A percentile compares a stretch with the other conserved stretches of the same genome.
Evolutionary conservation across 2,888 invertebrate species (phyloP).

Genomic region (Sinohyriopsis cumingii): DNA sequence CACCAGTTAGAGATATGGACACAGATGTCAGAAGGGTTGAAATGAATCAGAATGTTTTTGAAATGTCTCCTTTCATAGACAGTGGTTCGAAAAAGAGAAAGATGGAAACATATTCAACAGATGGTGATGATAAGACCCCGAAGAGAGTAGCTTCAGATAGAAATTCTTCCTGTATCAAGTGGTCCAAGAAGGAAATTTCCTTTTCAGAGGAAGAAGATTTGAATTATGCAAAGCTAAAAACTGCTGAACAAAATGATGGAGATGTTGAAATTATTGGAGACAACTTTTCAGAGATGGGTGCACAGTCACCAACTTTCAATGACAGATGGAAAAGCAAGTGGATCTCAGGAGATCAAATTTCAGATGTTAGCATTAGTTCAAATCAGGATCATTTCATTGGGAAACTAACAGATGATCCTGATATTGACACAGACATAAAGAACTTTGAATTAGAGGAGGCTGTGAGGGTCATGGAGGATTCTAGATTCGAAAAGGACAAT

Average conservation of each 20-base stretch:
- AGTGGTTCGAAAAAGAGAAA: not conserved
- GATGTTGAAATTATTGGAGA: slow-evolving; percentile 46
- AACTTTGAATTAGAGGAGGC: too few species aligned
- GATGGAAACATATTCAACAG: not conserved
- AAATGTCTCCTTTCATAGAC: too few species aligned
- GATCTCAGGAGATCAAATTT: not conserved
- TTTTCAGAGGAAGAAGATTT: too few species aligned
- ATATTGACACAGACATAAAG: not conserved
- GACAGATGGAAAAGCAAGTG: slow-evolving; percentile 6
- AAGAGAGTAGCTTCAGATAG: too few species aligned
- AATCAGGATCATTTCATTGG: slow-evolving; percentile 2
- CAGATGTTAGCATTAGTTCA: not conserved
- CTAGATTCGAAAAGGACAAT: too few species aligned
- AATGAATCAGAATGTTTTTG: not conserved
- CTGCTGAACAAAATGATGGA: slow-evolving; percentile 19
- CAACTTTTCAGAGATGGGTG: slow-evolving; percentile 30
- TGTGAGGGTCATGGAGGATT: too few species aligned
- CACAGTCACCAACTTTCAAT: slow-evolving; percentile 27
- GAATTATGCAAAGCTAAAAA: not conserved
- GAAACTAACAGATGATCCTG: not conserved
- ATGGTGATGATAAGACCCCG: not conserved
- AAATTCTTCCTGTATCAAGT: too few species aligned
- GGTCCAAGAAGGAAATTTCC: too few species aligned
- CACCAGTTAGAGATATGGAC: too few species aligned
- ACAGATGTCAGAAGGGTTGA: not conserved